Conservation (phyloP, 2,797 vertebrate species). For the Pelobates cultripes region DNA sequence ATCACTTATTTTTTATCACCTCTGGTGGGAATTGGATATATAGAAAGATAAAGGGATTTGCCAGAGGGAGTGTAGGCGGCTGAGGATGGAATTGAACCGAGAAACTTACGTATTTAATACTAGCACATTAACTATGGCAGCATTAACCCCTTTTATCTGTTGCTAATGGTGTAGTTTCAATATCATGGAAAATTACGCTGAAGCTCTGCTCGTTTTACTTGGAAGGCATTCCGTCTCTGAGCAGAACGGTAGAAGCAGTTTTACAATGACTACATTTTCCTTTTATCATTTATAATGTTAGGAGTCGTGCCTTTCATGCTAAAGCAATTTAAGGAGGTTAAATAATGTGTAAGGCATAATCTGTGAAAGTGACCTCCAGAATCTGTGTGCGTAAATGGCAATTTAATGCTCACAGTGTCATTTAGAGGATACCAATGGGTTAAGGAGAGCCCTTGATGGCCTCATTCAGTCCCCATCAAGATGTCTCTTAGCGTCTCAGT, state of each 20-base stretch:
- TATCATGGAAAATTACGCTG: no score
- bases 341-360: background rate
- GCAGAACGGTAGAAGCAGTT: background rate
- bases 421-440: slow-evolving; percentile 23
- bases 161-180: background rate
- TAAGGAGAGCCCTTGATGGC: slow-evolving; percentile 52
- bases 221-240: background rate
- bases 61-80: slow-evolving; percentile 42
- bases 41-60: slow-evolving; percentile 37
- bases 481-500: slow-evolving; percentile 55
- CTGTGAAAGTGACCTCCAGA: background rate
- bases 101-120: slow-evolving; percentile 30
- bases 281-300: background rate
- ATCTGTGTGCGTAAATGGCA: background rate
- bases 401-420: background rate
- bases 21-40: slow-evolving; percentile 8
- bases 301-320: background rate
- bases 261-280: background rate
- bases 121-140: slow-evolving; percentile 40
- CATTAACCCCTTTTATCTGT: slow-evolving; percentile 17
- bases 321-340: background rate
- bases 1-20: slow-evolving; percentile 34
- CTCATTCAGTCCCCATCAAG: slow-evolving; percentile 56
- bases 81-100: slow-evolving; percentile 43
- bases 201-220: background rate